Percentiles rank a stretch among this genome's conserved stretches.
Conservation (phyloP, 2,888 invertebrate genomes). For the Tetranychus truncatus region DNA sequence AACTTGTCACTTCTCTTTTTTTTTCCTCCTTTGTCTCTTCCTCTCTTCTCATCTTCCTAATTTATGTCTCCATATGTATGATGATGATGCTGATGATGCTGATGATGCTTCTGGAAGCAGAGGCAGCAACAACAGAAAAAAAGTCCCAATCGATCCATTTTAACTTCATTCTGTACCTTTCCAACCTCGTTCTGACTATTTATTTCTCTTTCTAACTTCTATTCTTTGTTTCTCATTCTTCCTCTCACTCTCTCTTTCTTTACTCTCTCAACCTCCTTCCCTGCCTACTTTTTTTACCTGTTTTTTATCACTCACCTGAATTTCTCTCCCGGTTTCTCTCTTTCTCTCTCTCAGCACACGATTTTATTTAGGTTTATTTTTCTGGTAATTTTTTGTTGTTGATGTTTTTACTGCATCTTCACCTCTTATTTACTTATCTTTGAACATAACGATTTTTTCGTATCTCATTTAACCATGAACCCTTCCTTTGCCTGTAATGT, state of each 20-base stretch:
- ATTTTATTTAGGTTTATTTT: not conserved
- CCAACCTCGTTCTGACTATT: not conserved
- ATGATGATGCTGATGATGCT: not conserved
- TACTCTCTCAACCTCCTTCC: not conserved
- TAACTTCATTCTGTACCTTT: not conserved
- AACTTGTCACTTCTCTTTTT: not conserved
- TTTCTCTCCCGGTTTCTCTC: not conserved
- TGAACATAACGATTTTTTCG: not conserved
- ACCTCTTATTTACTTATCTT: not conserved
- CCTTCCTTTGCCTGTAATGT: not conserved
- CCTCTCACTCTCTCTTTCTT: not conserved
- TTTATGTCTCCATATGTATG: not conserved
- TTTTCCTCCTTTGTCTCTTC: not conserved
- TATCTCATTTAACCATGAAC: not conserved
- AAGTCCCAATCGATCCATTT: not conserved
- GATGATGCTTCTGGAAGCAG: not conserved
- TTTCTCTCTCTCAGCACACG: not conserved
- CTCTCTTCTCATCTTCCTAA: conserved; percentile 6
- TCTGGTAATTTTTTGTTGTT: not conserved
- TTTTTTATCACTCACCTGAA: not conserved
- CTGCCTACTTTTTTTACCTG: not conserved
- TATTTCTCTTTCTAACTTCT: conserved; percentile 5
- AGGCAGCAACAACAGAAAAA: not conserved
- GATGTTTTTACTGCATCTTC: not conserved
- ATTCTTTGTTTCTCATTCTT: conserved; percentile 3